Evolutionary conservation across 2,797 vertebrate species (phyloP).

Genomic region (Podarcis siculus): DNA sequence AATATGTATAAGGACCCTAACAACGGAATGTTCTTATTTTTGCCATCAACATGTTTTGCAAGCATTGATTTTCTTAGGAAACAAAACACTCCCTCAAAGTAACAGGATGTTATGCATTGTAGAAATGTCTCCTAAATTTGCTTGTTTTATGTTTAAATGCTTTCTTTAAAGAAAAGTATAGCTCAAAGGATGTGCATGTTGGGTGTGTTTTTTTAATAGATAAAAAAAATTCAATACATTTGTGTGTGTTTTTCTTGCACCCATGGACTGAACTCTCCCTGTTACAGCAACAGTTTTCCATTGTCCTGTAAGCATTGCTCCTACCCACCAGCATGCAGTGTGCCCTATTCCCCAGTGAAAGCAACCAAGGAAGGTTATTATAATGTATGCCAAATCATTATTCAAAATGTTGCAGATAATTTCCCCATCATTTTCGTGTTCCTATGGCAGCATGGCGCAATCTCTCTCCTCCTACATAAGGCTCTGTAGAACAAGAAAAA

Average conservation of each 20-base stretch:
- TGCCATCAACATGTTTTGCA: neutral
- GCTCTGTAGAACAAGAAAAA: conserved; percentile 49
- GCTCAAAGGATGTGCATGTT: neutral
- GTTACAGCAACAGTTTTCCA: neutral
- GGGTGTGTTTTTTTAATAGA: neutral
- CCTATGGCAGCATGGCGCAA: conserved; percentile 41
- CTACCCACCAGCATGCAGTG: neutral
- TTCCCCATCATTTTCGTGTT: conserved; percentile 47
- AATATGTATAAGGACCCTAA: neutral
- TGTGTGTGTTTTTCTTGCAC: neutral
- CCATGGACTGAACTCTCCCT: neutral
- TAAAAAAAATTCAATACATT: neutral
- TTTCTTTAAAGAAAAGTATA: neutral
- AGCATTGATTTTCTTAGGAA: no score
- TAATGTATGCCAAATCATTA: conserved; percentile 28
- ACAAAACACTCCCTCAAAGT: neutral
- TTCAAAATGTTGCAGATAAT: conserved; percentile 45
- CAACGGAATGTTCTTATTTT: neutral
- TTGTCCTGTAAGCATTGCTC: conserved; percentile 4
- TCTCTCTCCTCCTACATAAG: conserved; percentile 56
- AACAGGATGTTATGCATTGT: neutral
- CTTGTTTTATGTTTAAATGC: neutral
- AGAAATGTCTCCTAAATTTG: neutral
- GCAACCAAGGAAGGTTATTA: neutral
- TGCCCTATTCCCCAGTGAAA: conserved; percentile 10